phyloP scores from a whole-genome alignment of 2,113 vertebrate genomes.

The Nettapus auritus region DNA sequence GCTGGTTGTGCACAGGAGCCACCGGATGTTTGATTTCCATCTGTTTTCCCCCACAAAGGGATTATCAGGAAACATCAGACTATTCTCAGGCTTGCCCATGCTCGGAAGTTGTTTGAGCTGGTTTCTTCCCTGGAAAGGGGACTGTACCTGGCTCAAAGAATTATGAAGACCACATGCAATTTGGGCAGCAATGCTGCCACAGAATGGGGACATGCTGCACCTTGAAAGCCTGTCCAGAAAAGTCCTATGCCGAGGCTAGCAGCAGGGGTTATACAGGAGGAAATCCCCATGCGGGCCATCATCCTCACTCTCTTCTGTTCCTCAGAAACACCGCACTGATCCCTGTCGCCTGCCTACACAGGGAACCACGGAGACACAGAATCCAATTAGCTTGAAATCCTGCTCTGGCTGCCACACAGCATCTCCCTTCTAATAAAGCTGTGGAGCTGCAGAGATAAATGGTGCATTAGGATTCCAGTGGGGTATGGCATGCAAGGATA shows the following conservation, averaged over 20 bases:
- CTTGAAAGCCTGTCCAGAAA: not conserved
- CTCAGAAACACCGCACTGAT: slow-evolving; percentile 31
- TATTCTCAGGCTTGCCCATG: not conserved
- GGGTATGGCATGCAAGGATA: not conserved
- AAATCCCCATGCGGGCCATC: slow-evolving; percentile 13
- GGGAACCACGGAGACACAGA: slow-evolving; percentile 59
- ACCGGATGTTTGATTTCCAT: not conserved
- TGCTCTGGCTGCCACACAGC: slow-evolving; percentile 48
- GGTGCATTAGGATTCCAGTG: slow-evolving; percentile 71
- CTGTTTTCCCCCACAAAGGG: not conserved
- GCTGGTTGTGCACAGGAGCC: not conserved
- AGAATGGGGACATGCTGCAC: not conserved
- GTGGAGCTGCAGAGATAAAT: slow-evolving; percentile 72
- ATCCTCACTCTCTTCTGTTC: not conserved
- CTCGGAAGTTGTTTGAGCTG: not conserved
- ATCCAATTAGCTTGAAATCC: slow-evolving; percentile 73
- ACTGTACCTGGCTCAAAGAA: not conserved
- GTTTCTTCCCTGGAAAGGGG: not conserved
- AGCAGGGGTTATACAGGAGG: not conserved
- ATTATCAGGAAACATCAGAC: not conserved
- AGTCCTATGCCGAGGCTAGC: not conserved
- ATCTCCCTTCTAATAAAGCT: slow-evolving; percentile 56
- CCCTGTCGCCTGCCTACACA: not conserved
- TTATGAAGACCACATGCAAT: not conserved
- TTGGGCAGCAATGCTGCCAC: not conserved